phyloP scores from a whole-genome alignment of 2,888 invertebrate genomes.

The Pseudococcus longispinus region DNA sequence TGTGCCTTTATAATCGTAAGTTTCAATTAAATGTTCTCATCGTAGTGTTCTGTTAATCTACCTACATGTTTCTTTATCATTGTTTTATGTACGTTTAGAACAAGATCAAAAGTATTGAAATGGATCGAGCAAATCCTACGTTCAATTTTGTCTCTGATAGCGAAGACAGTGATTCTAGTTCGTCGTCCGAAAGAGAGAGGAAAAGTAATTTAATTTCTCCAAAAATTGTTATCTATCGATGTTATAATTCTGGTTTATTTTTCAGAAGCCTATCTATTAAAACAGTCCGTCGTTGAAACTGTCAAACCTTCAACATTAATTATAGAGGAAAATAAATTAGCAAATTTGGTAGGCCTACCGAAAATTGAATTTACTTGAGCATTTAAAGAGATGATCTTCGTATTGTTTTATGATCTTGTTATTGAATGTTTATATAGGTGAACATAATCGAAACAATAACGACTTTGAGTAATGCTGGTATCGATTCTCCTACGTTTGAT shows the following conservation, averaged over 20 bases:
- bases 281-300: not conserved
- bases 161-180: slow-evolving; percentile 43
- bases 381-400: too few species aligned
- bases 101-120: not conserved
- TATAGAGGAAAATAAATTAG: not conserved
- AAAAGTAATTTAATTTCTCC: slow-evolving; percentile 8
- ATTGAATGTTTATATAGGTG: not conserved
- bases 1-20: not conserved
- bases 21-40: slow-evolving; percentile 15
- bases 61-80: not conserved
- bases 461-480: not conserved
- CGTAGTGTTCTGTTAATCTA: not conserved
- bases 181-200: not conserved
- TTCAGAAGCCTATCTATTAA: not conserved
- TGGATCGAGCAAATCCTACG: slow-evolving; percentile 15
- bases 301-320: not conserved
- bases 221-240: not conserved
- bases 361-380: not conserved
- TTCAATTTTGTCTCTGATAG: not conserved
- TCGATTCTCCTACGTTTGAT: not conserved
- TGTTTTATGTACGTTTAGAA: not conserved
- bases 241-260: not conserved
- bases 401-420: not conserved
- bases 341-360: not conserved
- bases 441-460: not conserved